phyloP scores from a whole-genome alignment of 2,888 invertebrate genomes.

The Lasioglossum villosulum region DNA sequence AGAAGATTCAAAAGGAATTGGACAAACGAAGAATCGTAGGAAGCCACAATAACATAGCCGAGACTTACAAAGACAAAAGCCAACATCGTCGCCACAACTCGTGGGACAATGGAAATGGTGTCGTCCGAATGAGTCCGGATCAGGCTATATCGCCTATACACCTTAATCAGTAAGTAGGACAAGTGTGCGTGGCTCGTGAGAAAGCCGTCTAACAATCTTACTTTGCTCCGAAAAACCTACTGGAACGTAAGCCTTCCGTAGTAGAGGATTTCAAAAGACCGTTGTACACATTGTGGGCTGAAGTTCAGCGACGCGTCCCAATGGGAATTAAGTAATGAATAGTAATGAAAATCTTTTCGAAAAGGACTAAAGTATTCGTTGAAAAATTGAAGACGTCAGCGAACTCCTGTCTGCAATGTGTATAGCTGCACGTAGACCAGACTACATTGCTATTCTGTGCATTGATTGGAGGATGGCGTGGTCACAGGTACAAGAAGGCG shows the following conservation, averaged over 20 bases:
- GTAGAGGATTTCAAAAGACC: not conserved
- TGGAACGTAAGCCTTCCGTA: not conserved
- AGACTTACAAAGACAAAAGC: constrained; percentile 80
- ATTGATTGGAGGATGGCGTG: constrained; percentile 52
- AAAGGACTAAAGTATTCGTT: not conserved
- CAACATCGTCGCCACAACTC: constrained; percentile 81
- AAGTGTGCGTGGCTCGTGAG: not conserved
- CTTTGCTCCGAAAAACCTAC: not conserved
- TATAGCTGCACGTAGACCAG: not conserved
- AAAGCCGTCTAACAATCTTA: not conserved
- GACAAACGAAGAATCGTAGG: constrained; percentile 88
- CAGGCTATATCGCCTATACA: constrained; percentile 74
- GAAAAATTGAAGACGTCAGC: not conserved
- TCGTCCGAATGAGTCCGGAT: constrained; percentile 72
- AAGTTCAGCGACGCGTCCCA: not conserved
- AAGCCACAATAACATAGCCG: constrained; percentile 84
- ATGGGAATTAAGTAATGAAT: not conserved
- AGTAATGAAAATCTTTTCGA: not conserved
- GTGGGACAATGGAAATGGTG: constrained; percentile 80
- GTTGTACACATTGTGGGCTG: constrained; percentile 36
- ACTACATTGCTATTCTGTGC: constrained; percentile 26
- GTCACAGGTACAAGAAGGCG: constrained; percentile 65
- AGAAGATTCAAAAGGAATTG: constrained; percentile 88
- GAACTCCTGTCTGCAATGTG: constrained; percentile 43
- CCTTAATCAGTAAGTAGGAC: constrained; percentile 60